A percentile compares a stretch with the other conserved stretches of the same genome.
phyloP scores from a whole-genome alignment of 2,113 vertebrate genomes.

The Craseonycteris thonglongyai region DNA sequence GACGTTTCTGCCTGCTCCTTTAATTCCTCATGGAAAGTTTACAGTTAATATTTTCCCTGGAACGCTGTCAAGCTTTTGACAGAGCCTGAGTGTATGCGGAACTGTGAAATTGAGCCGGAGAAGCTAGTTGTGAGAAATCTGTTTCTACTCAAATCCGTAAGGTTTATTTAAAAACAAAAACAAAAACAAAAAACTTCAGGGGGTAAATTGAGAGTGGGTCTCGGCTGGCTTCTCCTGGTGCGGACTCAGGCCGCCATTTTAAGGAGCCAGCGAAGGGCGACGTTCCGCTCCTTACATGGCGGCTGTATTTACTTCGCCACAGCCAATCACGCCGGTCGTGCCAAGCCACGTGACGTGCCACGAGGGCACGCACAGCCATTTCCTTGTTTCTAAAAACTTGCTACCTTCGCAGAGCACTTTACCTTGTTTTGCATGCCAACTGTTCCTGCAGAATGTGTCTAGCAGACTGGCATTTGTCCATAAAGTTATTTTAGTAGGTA shows the following conservation, averaged over 20 bases:
- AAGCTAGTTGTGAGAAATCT: slow-evolving; percentile 87
- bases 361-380: slow-evolving; percentile 87
- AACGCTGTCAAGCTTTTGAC: slow-evolving; percentile 88
- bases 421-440: slow-evolving; percentile 79
- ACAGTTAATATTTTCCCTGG: slow-evolving; percentile 93
- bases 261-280: slow-evolving; percentile 85
- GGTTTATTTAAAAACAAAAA: slow-evolving; percentile 76
- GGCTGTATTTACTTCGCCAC: slow-evolving; percentile 83
- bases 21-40: slow-evolving; percentile 84
- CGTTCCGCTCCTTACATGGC: slow-evolving; percentile 91
- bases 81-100: slow-evolving; percentile 84
- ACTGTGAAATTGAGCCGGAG: slow-evolving; percentile 85
- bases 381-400: slow-evolving; percentile 77
- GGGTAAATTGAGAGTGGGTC: slow-evolving; percentile 31
- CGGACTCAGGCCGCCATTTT: slow-evolving; percentile 88
- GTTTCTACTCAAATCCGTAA: slow-evolving; percentile 89
- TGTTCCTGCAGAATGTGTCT: slow-evolving; percentile 76
- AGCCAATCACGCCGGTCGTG: slow-evolving; percentile 85
- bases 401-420: slow-evolving; percentile 77
- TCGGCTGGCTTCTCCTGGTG: slow-evolving; percentile 75
- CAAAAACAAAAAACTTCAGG: slow-evolving; percentile 12
- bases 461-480: slow-evolving; percentile 83
- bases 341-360: slow-evolving; percentile 88
- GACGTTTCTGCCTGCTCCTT: slow-evolving; percentile 70
- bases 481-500: slow-evolving; percentile 87